phyloP scores from a whole-genome alignment of 2,888 invertebrate species.

The Acanthosepion esculentum region DNA sequence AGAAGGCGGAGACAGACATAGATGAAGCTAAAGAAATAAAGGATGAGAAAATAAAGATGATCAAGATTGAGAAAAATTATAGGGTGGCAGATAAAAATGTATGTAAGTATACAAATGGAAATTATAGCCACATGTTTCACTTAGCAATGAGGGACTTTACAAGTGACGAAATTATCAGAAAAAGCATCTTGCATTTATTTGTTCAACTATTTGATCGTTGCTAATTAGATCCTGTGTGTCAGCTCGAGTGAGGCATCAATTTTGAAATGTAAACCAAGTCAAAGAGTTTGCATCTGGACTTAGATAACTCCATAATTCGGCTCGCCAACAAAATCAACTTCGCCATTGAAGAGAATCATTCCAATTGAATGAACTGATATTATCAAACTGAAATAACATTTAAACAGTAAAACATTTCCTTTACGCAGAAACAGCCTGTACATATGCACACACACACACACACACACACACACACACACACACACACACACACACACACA shows the following conservation, averaged over 20 bases:
- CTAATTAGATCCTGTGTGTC: conserved; percentile 12
- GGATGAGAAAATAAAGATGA: background rate
- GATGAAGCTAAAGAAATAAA: background rate
- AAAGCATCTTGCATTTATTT: conserved; percentile 4
- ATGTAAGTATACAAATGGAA: background rate
- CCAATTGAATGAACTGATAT: background rate
- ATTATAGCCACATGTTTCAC: background rate
- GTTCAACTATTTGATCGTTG: conserved; percentile 8
- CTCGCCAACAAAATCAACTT: background rate
- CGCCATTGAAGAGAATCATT: background rate
- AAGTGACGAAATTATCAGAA: background rate
- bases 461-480: no score
- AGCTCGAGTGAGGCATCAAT: background rate
- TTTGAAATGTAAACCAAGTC: background rate
- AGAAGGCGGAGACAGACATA: background rate
- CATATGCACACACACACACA: background rate
- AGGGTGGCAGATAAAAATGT: background rate
- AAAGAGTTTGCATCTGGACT: conserved; percentile 33
- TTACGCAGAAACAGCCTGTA: background rate
- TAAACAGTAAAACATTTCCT: background rate
- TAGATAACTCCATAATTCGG: background rate
- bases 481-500: background rate
- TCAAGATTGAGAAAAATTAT: background rate
- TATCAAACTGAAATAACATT: conserved; percentile 1
- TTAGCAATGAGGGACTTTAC: background rate